Conservation (phyloP, 2,888 invertebrate genomes). For the Cephalotes varians region DNA sequence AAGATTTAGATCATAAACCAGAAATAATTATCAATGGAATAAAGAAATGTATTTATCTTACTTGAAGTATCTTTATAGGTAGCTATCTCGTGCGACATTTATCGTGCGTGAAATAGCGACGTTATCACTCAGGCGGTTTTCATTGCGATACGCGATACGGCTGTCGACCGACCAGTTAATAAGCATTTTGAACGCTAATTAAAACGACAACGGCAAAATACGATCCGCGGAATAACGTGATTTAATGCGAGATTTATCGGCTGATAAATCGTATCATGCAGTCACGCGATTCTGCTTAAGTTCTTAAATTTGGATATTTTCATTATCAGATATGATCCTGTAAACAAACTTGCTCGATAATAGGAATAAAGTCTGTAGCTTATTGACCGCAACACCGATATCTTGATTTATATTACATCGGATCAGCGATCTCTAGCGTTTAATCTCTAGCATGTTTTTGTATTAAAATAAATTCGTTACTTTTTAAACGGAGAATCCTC, state of each 20-base stretch:
- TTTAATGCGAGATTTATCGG: constrained; percentile 21
- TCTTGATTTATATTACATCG: neutral
- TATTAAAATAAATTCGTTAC: neutral
- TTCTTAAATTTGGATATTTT: constrained; percentile 35
- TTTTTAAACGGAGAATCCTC: neutral
- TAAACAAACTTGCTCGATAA: neutral
- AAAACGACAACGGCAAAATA: constrained; percentile 8
- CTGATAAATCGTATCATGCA: constrained; percentile 12
- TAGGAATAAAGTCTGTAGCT: neutral
- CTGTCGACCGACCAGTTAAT: constrained; percentile 3
- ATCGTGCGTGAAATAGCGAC: neutral
- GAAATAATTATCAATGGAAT: neutral
- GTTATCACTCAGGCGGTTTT: constrained; percentile 16
- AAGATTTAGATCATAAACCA: constrained; percentile 37
- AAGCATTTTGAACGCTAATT: constrained; percentile 24
- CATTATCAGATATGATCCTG: constrained; percentile 13
- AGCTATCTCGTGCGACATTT: neutral
- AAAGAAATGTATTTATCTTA: neutral
- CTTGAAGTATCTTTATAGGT: neutral
- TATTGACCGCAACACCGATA: neutral
- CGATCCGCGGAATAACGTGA: constrained; percentile 16
- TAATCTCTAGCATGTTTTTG: neutral
- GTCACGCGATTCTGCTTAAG: constrained; percentile 27
- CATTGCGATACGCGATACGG: constrained; percentile 12
- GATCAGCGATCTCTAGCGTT: neutral